Conservation (phyloP, 2,113 vertebrate species). For the Myrmecophaga tridactyla region DNA sequence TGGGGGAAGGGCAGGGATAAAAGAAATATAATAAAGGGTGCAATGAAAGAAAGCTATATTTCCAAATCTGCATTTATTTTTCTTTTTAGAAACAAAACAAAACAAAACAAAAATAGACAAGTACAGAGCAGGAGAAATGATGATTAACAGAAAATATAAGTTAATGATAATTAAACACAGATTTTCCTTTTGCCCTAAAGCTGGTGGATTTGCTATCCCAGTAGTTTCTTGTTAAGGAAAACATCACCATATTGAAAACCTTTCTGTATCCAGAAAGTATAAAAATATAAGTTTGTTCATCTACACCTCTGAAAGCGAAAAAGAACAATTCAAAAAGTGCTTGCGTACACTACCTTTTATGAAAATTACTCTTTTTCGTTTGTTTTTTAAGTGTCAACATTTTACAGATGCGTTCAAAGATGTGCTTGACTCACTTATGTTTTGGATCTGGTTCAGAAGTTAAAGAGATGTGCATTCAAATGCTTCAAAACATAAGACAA, state of each 20-base stretch:
- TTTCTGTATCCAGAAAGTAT: neutral
- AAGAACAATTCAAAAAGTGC: neutral
- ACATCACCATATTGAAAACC: rapidly evolving
- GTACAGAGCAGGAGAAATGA: neutral
- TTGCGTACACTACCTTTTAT: neutral
- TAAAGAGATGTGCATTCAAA: neutral
- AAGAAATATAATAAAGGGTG: neutral
- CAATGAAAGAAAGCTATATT: neutral
- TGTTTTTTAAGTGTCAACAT: neutral
- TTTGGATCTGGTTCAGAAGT: neutral
- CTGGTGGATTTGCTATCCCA: neutral
- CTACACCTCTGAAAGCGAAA: neutral
- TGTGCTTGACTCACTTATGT: neutral
- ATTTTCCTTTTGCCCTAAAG: neutral
- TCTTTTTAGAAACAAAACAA: neutral
- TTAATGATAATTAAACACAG: neutral
- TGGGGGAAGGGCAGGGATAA: neutral
- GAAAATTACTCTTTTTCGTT: neutral
- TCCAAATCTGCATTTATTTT: neutral
- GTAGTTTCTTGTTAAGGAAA: neutral
- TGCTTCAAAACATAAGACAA: neutral
- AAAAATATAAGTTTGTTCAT: neutral
- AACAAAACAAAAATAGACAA: neutral
- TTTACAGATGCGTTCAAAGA: neutral
- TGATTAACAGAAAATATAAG: neutral